Evolutionary conservation across 2,797 vertebrate species (phyloP).

Genomic region (Knipowitschia caucasica): DNA sequence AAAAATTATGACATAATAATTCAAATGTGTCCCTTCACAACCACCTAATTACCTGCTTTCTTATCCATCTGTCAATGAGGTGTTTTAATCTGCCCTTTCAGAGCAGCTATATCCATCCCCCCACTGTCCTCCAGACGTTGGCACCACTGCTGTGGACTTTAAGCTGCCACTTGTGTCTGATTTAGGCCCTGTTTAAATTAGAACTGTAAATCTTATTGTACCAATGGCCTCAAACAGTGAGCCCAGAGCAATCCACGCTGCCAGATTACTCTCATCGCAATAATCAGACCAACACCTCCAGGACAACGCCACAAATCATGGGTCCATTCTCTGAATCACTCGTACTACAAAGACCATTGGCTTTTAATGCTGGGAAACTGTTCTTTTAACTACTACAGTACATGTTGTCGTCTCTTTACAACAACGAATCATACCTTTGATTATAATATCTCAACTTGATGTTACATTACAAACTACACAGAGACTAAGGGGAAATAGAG

Average conservation of each 20-base stretch:
- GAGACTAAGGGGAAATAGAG: slow-evolving; percentile 15
- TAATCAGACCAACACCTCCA: slow-evolving; percentile 44
- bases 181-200: slow-evolving; percentile 32
- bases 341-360: slow-evolving; percentile 34
- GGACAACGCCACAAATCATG: slow-evolving; percentile 56
- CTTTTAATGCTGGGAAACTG: slow-evolving; percentile 37
- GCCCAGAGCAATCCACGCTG: slow-evolving; percentile 6
- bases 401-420: too few relatives aligned
- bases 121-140: neutral
- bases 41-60: slow-evolving; percentile 7
- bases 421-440: too few relatives aligned
- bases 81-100: slow-evolving; percentile 29
- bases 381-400: too few relatives aligned
- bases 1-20: neutral
- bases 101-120: neutral
- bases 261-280: neutral
- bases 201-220: slow-evolving; percentile 39
- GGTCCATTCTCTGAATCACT: slow-evolving; percentile 39
- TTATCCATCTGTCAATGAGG: slow-evolving; percentile 42
- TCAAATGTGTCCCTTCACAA: slow-evolving; percentile 4
- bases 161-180: slow-evolving; percentile 1
- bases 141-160: slow-evolving; percentile 7
- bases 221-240: slow-evolving; percentile 18
- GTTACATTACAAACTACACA: too few relatives aligned
- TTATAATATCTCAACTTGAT: too few relatives aligned